Evolutionary conservation across 2,888 invertebrate genomes (phyloP), one percentile per base, ranked within the genome.

Genomic region (Sphecodes monilicornis): DNA sequence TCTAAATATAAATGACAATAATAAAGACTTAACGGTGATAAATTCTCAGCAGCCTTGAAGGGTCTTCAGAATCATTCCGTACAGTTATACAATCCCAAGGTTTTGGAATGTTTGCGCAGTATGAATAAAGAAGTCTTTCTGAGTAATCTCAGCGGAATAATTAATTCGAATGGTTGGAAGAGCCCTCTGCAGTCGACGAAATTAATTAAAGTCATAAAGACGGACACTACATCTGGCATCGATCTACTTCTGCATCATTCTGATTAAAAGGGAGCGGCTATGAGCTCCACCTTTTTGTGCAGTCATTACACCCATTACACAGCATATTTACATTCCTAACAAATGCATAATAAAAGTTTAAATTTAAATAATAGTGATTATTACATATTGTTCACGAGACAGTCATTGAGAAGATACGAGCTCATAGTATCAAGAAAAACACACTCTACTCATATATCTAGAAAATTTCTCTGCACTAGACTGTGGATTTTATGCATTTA

Each of bases 51-150:
- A 66, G 66, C 36, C 22, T 36, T 22, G 4, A 11, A 66, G 66
- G 32, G 32, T 36, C 32, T 66, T 66, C 36, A 11, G 36, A 36
- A 22, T 22, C 66, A 11, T 66, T n/a, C 22, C 32, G 18, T 50
- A 50, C 46, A 50, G 46, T 64, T 66, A 66, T 66, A 66, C 22
- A 66, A 32, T 66, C 22, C 22, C 66, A 66, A 66, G 66, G 66
- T 22, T 66, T 36, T 36, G 66, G 66, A 18, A 36, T 41, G 32
- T 73, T 57, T n/a, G 66, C 36, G 36, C 22, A 22, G 66, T 11
- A 66, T 66, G 66, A 66, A 66, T 66, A 66, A 66, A 66, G 66
- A 66, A 66, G 66, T 66, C 32, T 66, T 36, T 66, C 66, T 66
- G 66, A 66, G 66, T 66, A 66, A 66, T 66, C 66, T 36, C 66